Percentiles rank a stretch among this genome's conserved stretches.
These are phyloP conservation scores for Sebastes oblongus DNA, from an alignment of 2,797 vertebrate genomes.

Conservation along the genomic window DNA sequence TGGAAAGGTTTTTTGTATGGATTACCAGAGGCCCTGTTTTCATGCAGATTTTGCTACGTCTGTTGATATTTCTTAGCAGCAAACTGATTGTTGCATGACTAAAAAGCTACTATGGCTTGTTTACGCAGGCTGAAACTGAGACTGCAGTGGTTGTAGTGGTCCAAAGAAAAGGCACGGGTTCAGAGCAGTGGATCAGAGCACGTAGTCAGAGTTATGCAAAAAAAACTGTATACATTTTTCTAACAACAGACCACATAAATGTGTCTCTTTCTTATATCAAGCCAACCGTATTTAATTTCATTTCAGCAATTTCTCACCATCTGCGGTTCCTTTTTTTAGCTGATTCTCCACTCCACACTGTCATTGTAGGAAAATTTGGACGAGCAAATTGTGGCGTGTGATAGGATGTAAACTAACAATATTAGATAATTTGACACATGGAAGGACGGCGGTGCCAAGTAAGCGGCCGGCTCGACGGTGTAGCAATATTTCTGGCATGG, in stretches of 20 bases:
- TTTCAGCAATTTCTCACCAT: constrained; percentile 32
- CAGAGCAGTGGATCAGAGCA: constrained; percentile 24
- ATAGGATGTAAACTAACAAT: constrained; percentile 38
- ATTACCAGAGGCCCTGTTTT: neutral
- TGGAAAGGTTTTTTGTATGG: constrained; percentile 10
- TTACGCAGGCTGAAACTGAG: constrained; percentile 55
- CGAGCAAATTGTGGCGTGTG: constrained; percentile 28
- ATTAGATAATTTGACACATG: constrained; percentile 46
- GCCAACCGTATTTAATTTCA: constrained; percentile 4
- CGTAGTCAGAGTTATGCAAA: constrained; percentile 31
- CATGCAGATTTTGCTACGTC: neutral
- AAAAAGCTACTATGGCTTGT: constrained; percentile 53
- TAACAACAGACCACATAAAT: constrained; percentile 31
- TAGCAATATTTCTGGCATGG: constrained; percentile 46
- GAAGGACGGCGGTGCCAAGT: constrained; percentile 27
- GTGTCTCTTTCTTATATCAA: neutral
- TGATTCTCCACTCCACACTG: neutral
- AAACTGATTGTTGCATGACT: constrained; percentile 35
- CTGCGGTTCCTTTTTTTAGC: constrained; percentile 14
- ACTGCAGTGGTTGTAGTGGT: constrained; percentile 39
- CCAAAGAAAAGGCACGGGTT: constrained; percentile 22
- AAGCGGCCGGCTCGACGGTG: neutral
- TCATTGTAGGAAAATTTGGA: constrained; percentile 26
- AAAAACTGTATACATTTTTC: constrained; percentile 42
- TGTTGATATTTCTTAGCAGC: constrained; percentile 10